Percentiles rank a stretch among this genome's conserved stretches.
phyloP scores from a whole-genome alignment of 2,797 vertebrate species.

The Phyllotis vaccarum region DNA sequence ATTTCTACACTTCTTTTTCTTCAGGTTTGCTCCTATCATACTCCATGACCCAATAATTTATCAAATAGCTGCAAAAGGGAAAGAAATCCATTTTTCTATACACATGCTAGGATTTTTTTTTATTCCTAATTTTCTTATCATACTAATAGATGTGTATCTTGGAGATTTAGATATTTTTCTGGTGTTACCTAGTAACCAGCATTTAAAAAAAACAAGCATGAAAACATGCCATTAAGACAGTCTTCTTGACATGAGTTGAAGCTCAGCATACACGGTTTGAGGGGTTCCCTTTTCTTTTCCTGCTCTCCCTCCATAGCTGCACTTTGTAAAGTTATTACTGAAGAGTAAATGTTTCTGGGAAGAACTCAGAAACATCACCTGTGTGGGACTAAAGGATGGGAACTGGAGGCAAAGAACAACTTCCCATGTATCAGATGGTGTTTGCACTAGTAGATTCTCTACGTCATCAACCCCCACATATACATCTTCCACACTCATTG shows the following conservation, averaged over 20 bases:
- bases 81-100: neutral
- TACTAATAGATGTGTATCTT: neutral
- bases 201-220: neutral
- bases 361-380: neutral
- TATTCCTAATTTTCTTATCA: neutral
- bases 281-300: neutral
- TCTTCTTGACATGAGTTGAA: neutral
- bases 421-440: neutral
- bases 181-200: neutral
- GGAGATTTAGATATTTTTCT: neutral
- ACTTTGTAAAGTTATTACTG: neutral
- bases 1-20: neutral
- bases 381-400: neutral
- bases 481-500: too few species aligned
- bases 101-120: neutral
- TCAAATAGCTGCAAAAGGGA: neutral
- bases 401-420: rapidly evolving
- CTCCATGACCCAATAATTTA: neutral
- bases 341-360: slow-evolving; percentile 3
- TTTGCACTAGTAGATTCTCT: neutral
- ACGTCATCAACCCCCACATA: neutral
- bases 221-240: neutral
- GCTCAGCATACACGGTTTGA: neutral
- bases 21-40: slow-evolving; percentile 10
- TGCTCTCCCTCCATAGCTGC: neutral